Conservation (phyloP, 2,797 vertebrate genomes). For the Spinus pinus region DNA sequence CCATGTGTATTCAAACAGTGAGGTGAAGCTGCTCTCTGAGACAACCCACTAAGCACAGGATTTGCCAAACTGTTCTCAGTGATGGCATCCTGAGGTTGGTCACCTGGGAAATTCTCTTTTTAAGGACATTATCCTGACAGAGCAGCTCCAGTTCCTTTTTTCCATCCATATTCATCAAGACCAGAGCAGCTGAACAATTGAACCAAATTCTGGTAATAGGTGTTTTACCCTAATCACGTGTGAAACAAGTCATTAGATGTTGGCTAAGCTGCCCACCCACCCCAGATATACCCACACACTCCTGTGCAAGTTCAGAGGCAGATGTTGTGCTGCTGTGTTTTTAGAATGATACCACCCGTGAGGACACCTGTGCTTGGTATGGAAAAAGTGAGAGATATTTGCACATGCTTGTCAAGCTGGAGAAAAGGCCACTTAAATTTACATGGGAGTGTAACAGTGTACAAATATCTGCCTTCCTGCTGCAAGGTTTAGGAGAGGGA, state of each 20-base stretch:
- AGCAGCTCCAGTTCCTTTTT: conserved; percentile 31
- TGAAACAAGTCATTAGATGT: neutral
- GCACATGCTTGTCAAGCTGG: neutral
- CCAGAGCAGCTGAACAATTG: neutral
- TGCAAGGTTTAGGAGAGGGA: neutral
- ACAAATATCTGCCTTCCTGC: neutral
- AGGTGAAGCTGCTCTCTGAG: neutral
- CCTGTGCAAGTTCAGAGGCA: neutral
- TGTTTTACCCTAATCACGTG: neutral
- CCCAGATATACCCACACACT: fast-evolving
- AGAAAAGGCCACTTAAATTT: neutral
- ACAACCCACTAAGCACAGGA: neutral
- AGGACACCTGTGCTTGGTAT: neutral
- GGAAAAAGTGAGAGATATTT: neutral
- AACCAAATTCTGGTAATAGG: neutral
- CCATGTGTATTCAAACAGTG: neutral
- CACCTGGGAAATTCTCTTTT: neutral
- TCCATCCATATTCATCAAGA: conserved; percentile 27
- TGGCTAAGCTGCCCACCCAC: neutral
- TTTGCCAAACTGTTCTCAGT: conserved; percentile 15
- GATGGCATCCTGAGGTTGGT: neutral
- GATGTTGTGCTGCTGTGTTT: neutral
- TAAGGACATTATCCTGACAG: neutral
- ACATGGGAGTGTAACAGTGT: neutral
- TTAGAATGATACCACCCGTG: neutral